phyloP scores from a whole-genome alignment of 2,113 vertebrate genomes.

The Thalassarche chlororhynchos region DNA sequence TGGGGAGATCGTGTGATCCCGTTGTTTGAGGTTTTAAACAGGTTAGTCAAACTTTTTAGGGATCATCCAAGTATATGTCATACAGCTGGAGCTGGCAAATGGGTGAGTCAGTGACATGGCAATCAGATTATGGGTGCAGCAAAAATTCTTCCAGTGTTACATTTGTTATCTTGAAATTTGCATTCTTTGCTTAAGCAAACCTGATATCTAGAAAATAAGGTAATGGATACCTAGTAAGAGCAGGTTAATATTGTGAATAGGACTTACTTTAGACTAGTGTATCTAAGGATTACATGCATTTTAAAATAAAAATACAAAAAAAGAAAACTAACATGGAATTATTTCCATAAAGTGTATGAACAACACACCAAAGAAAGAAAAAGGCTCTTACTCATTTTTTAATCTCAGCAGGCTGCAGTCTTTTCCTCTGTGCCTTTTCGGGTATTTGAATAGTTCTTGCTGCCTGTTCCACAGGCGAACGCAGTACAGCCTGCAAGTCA shows the following conservation, averaged over 20 bases:
- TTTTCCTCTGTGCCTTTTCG: slow-evolving; percentile 6
- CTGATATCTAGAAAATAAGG: neutral
- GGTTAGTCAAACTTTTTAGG: neutral
- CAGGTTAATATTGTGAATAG: neutral
- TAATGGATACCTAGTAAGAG: neutral
- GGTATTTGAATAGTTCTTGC: slow-evolving; percentile 13
- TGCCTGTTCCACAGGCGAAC: neutral
- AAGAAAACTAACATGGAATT: neutral
- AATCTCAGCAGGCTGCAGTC: neutral
- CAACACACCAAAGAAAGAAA: neutral
- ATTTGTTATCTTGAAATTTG: neutral
- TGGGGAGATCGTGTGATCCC: neutral
- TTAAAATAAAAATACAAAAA: neutral
- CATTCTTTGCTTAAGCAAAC: slow-evolving; percentile 17
- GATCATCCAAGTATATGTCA: neutral
- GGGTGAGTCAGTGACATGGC: neutral
- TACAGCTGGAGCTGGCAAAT: neutral
- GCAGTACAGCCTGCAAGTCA: neutral
- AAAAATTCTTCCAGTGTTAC: neutral
- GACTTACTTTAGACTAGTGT: neutral
- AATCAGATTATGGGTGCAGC: neutral
- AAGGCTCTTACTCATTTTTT: neutral
- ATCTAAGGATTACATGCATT: neutral
- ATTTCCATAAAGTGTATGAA: neutral
- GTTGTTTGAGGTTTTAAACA: neutral